Conservation (phyloP, 2,113 vertebrate species). For the Platichthys stellatus region DNA sequence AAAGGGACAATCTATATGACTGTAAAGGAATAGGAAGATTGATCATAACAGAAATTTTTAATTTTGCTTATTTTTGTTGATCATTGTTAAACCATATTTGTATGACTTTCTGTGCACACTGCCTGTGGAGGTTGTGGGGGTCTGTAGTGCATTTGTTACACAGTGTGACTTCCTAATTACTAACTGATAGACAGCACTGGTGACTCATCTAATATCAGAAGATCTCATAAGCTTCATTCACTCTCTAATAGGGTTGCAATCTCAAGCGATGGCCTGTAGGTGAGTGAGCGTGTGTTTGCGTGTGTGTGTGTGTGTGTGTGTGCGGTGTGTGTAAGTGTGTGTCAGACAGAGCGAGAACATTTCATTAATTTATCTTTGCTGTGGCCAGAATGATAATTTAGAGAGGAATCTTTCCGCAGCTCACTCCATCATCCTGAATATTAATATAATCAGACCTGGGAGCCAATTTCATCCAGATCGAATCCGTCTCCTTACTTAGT, state of each 20-base stretch:
- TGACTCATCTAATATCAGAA: slow-evolving; percentile 67
- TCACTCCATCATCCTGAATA: slow-evolving; percentile 58
- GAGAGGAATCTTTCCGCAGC: slow-evolving; percentile 49
- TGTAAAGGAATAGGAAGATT: no score
- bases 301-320: no score
- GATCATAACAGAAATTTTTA: no score
- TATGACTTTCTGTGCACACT: not conserved
- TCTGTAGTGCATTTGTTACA: slow-evolving; percentile 11
- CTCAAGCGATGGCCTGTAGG: slow-evolving; percentile 29
- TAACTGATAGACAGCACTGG: slow-evolving; percentile 53
- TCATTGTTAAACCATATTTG: not conserved
- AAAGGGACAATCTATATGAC: no score
- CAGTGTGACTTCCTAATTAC: slow-evolving; percentile 59
- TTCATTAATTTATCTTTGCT: slow-evolving; percentile 57
- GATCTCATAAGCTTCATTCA: slow-evolving; percentile 61
- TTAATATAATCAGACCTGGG: slow-evolving; percentile 52
- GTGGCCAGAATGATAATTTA: slow-evolving; percentile 60
- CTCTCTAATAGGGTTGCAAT: slow-evolving; percentile 60
- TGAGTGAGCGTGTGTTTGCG: not conserved
- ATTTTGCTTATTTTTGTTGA: no score
- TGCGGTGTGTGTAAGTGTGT: not conserved
- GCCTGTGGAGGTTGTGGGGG: not conserved
- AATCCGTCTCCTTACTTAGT: not conserved
- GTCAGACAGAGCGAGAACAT: slow-evolving; percentile 23
- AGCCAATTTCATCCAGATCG: slow-evolving; percentile 38